phyloP scores from a whole-genome alignment of 2,113 vertebrate genomes.

The Rhynchomys soricoides region DNA sequence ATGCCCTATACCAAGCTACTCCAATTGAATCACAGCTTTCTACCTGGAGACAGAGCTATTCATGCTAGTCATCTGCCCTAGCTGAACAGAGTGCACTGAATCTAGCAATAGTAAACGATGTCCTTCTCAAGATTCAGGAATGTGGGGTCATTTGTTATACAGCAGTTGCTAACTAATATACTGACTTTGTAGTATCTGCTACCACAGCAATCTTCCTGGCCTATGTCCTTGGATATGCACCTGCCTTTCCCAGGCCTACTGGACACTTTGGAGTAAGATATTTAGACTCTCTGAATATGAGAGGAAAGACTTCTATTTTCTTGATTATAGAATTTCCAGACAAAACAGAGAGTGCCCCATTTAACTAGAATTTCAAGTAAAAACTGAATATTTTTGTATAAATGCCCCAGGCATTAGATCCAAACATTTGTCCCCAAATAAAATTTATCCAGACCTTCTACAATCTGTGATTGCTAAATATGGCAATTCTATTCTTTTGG shows the following conservation, averaged over 20 bases:
- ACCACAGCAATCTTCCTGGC: not conserved
- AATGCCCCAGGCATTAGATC: not conserved
- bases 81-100: not conserved
- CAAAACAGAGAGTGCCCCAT: not conserved
- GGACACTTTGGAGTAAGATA: not conserved
- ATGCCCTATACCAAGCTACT: not conserved
- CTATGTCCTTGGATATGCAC: not conserved
- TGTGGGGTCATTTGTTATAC: not conserved
- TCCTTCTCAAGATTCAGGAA: not conserved
- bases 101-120: not conserved
- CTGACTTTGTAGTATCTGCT: not conserved
- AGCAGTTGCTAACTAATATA: not conserved
- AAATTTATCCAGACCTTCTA: not conserved
- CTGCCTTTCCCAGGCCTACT: not conserved
- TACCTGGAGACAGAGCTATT: not conserved
- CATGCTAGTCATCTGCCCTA: not conserved
- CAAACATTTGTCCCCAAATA: constrained; percentile 11
- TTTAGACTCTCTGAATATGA: not conserved
- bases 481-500: not conserved
- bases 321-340: not conserved
- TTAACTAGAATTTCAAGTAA: constrained; percentile 27
- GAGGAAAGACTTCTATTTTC: not conserved
- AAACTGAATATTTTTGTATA: not conserved
- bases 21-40: not conserved
- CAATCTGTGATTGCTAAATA: not conserved